A percentile compares a stretch with the other conserved stretches of the same genome.
These are phyloP conservation scores for Acanthoscelides obtectus DNA, from an alignment of 2,888 invertebrate species.

Conservation along the genomic window DNA sequence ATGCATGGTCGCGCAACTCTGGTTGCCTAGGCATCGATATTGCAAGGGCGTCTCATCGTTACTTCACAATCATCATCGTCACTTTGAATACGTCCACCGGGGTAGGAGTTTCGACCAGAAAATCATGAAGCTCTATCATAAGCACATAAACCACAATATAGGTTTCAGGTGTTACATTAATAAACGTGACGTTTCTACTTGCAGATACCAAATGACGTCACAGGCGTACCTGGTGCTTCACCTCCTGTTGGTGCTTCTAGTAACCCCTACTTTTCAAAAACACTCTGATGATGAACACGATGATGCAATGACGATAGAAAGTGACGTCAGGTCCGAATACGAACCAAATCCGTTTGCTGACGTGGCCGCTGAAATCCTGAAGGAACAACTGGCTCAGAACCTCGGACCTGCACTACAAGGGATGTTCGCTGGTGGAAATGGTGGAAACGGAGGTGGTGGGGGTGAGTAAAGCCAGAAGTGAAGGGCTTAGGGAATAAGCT, in stretches of 20 bases:
- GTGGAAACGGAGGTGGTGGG: neutral
- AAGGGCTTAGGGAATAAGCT: too few relatives aligned
- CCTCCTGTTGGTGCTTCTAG: neutral
- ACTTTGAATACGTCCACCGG: too few relatives aligned
- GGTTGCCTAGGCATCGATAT: too few relatives aligned
- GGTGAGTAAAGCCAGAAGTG: too few relatives aligned
- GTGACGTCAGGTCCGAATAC: conserved; percentile 31
- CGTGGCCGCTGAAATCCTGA: conserved; percentile 62
- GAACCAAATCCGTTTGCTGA: conserved; percentile 57
- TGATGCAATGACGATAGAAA: neutral
- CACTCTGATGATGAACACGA: neutral
- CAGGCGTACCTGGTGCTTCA: neutral
- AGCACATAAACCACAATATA: too few relatives aligned
- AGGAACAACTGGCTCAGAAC: conserved; percentile 43
- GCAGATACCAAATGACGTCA: neutral
- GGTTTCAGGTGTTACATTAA: too few relatives aligned
- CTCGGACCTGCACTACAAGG: conserved; percentile 50
- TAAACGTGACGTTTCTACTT: neutral
- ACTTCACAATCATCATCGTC: too few relatives aligned
- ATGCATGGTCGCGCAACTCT: too few relatives aligned
- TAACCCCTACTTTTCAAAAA: neutral
- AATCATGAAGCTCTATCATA: too few relatives aligned
- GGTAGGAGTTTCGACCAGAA: too few relatives aligned
- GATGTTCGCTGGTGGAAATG: neutral
- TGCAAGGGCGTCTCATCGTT: too few relatives aligned